Percentiles rank a stretch among this genome's conserved stretches.
Conservation (phyloP, 2,113 vertebrate genomes). For the Zootoca vivipara region DNA sequence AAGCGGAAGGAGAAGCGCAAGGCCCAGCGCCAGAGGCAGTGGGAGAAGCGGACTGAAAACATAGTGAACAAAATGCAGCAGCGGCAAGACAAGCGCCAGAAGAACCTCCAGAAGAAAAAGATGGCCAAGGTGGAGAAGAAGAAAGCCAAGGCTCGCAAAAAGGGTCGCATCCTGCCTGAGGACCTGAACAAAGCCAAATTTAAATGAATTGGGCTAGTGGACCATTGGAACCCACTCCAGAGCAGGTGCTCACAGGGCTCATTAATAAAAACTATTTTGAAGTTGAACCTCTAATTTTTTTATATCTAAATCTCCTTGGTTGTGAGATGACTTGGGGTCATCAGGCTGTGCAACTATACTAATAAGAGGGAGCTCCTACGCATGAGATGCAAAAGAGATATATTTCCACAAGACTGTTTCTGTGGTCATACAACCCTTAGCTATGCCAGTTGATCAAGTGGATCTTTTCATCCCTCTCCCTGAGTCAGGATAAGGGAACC, state of each 20-base stretch:
- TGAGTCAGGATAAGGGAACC: too few species aligned
- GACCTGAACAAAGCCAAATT: conserved; percentile 85
- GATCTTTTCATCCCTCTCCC: background rate
- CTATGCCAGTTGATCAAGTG: background rate
- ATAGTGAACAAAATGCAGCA: conserved; percentile 88
- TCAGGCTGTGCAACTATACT: background rate
- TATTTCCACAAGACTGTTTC: background rate
- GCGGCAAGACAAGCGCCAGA: conserved; percentile 86
- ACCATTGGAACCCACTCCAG: fast-evolving
- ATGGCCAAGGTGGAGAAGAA: conserved; percentile 78
- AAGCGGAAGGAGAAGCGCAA: conserved; percentile 87
- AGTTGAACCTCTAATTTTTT: background rate
- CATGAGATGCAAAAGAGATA: too few species aligned
- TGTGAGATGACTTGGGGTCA: background rate
- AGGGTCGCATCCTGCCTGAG: conserved; percentile 85
- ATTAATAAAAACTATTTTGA: too few species aligned
- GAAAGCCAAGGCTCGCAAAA: conserved; percentile 85
- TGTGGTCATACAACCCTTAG: background rate
- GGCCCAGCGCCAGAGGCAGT: conserved; percentile 75
- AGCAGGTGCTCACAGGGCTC: too few species aligned
- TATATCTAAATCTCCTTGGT: too few species aligned
- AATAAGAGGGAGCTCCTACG: too few species aligned
- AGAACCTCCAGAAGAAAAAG: conserved; percentile 85
- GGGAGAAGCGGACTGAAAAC: conserved; percentile 78
- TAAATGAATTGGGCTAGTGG: background rate